Percentiles rank a stretch among this genome's conserved stretches.
phyloP scores from a whole-genome alignment of 2,888 invertebrate genomes.

The Ennomos quercinarius region DNA sequence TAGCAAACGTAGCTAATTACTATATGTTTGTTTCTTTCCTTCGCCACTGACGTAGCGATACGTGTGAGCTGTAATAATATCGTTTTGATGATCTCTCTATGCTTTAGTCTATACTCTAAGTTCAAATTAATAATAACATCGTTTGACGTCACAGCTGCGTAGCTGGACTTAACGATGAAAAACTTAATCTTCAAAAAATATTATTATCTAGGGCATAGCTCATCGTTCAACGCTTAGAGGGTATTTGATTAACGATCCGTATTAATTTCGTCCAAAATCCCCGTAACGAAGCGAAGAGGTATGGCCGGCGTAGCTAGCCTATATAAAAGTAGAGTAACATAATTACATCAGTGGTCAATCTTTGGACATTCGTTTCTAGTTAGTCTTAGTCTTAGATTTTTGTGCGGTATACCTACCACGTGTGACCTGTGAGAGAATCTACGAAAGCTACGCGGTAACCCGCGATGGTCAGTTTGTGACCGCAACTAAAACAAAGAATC shows the following conservation, averaged over 20 bases:
- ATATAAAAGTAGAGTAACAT: conserved; percentile 2
- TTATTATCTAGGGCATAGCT: conserved; percentile 55
- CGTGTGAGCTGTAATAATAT: too few species aligned
- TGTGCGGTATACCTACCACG: too few species aligned
- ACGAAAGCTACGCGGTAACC: too few species aligned
- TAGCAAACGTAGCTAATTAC: too few species aligned
- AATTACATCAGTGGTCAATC: conserved; percentile 10
- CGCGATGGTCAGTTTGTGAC: too few species aligned
- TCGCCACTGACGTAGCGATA: too few species aligned
- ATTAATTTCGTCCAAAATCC: conserved; percentile 74
- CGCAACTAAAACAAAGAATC: too few species aligned
- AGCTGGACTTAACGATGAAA: conserved; percentile 17
- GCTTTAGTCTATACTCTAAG: too few species aligned
- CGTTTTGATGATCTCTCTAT: too few species aligned
- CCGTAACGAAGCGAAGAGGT: conserved; percentile 63
- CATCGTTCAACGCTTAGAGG: conserved; percentile 59
- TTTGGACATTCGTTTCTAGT: not conserved
- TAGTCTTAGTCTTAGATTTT: not conserved
- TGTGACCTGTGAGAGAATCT: too few species aligned
- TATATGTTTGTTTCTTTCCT: too few species aligned
- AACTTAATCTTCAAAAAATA: conserved; percentile 50
- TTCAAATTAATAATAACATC: conserved; percentile 9
- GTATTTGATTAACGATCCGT: conserved; percentile 75
- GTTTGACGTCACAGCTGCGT: conserved; percentile 22
- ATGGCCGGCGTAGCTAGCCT: conserved; percentile 53